These are phyloP conservation scores for Boloria euphrosyne DNA, from an alignment of 2,888 invertebrate genomes.

Conservation along the genomic window DNA sequence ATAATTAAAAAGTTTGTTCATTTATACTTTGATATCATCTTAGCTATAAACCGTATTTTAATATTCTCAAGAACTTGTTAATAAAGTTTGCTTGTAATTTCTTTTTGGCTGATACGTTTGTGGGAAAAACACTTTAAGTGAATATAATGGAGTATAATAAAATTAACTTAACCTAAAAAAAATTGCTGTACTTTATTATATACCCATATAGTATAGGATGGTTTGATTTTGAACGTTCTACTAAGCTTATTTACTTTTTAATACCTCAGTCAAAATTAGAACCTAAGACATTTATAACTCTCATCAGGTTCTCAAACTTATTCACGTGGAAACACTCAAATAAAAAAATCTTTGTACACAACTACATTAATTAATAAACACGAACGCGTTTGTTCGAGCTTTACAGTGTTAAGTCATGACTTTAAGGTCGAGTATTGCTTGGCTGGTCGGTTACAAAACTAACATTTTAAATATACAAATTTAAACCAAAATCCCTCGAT, in stretches of 20 bases:
- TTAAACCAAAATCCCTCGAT: constrained; percentile 11
- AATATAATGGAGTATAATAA: constrained; percentile 4
- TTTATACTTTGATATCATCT: constrained; percentile 12
- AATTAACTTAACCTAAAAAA: not conserved
- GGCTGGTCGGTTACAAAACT: constrained; percentile 2
- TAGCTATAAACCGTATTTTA: constrained; percentile 17
- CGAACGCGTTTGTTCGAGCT: constrained; percentile 7
- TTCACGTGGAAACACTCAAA: constrained; percentile 26
- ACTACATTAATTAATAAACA: constrained; percentile 33
- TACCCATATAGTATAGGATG: too few relatives aligned
- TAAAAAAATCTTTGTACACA: constrained; percentile 24
- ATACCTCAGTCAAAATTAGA: not conserved
- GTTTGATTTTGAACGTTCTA: too few relatives aligned
- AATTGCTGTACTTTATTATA: not conserved
- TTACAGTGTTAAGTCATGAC: constrained; percentile 9
- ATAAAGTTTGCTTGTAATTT: constrained; percentile 5
- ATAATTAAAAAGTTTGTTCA: constrained; percentile 24
- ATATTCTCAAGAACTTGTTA: constrained; percentile 12
- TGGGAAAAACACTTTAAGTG: constrained; percentile 16
- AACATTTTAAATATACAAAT: not conserved
- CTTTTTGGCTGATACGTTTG: constrained; percentile 6
- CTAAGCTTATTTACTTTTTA: too few relatives aligned
- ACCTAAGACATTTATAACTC: constrained; percentile 3
- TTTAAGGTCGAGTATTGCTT: constrained; percentile 2
- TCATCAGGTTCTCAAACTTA: constrained; percentile 8